These are phyloP conservation scores for Chymomyza caudatula DNA, from an alignment of 2,888 invertebrate species.

Conservation along the genomic window DNA sequence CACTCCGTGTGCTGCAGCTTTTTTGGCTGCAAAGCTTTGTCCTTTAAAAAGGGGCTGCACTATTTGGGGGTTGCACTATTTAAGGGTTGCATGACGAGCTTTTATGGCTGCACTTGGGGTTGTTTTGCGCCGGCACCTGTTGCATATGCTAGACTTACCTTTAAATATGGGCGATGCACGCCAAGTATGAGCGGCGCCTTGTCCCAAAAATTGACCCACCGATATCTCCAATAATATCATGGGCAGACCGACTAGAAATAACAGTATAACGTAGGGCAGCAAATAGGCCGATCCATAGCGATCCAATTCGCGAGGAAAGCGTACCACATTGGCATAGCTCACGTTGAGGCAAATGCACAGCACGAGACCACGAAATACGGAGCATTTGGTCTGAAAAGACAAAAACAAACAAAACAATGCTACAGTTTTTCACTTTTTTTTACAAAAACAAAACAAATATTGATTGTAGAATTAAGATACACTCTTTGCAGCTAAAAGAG, in stretches of 20 bases:
- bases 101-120: constrained; percentile 4
- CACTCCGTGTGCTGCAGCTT: constrained; percentile 28
- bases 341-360: constrained; percentile 78
- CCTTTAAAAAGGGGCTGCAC: constrained; percentile 10
- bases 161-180: constrained; percentile 78
- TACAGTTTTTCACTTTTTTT: neutral
- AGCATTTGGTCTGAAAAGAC: constrained; percentile 77
- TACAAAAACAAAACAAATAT: neutral
- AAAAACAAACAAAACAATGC: neutral
- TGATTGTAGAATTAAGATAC: neutral
- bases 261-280: constrained; percentile 76
- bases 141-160: constrained; percentile 62
- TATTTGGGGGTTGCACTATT: neutral
- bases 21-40: constrained; percentile 30
- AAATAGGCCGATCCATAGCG: constrained; percentile 77
- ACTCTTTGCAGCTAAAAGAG: neutral
- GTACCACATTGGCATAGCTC: constrained; percentile 78
- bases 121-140: constrained; percentile 23
- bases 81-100: constrained; percentile 8
- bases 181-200: constrained; percentile 78
- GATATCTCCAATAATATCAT: constrained; percentile 78
- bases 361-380: constrained; percentile 77
- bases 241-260: constrained; percentile 78
- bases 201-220: constrained; percentile 78
- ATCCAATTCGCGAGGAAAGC: constrained; percentile 78